Conservation (phyloP, 2,797 vertebrate species). For the Ctenopoma kingsleyae region DNA sequence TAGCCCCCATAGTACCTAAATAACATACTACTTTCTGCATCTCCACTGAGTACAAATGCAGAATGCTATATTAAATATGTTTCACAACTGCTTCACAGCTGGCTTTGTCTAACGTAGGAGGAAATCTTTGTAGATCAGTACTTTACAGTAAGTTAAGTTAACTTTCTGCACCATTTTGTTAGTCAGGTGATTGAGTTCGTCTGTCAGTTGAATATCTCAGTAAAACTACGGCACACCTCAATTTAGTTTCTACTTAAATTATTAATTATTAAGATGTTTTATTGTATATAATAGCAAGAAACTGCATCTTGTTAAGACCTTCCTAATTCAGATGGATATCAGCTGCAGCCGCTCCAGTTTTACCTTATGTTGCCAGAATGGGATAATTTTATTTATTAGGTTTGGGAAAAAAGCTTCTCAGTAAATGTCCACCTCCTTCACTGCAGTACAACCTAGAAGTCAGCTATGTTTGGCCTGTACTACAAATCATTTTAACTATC, state of each 20-base stretch:
- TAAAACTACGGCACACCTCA: conserved; percentile 1
- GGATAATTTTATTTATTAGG: conserved; percentile 23
- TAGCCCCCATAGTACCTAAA: not conserved
- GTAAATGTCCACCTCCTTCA: conserved; percentile 32
- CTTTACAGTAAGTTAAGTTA: not conserved
- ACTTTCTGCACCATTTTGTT: not conserved
- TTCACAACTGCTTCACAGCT: conserved; percentile 3
- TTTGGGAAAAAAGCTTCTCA: conserved; percentile 6
- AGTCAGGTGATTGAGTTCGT: not conserved
- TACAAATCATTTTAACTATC: conserved; percentile 63
- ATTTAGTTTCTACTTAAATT: not conserved
- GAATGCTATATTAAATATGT: not conserved
- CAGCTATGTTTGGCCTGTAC: conserved; percentile 43
- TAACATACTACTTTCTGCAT: not conserved
- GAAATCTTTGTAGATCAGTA: not conserved
- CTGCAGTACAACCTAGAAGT: conserved; percentile 29
- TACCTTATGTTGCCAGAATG: conserved; percentile 5
- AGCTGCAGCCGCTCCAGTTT: conserved; percentile 22
- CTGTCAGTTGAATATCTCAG: too few species aligned
- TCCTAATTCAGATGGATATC: conserved; percentile 6
- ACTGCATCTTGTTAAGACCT: conserved; percentile 6
- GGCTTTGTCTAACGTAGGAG: not conserved
- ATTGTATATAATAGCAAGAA: conserved; percentile 7
- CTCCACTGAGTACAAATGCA: conserved; percentile 5
- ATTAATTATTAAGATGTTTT: not conserved